A percentile compares a stretch with the other conserved stretches of the same genome.
These are phyloP conservation scores for Mythimna vitellina DNA, from an alignment of 2,888 invertebrate species.

Conservation along the genomic window DNA sequence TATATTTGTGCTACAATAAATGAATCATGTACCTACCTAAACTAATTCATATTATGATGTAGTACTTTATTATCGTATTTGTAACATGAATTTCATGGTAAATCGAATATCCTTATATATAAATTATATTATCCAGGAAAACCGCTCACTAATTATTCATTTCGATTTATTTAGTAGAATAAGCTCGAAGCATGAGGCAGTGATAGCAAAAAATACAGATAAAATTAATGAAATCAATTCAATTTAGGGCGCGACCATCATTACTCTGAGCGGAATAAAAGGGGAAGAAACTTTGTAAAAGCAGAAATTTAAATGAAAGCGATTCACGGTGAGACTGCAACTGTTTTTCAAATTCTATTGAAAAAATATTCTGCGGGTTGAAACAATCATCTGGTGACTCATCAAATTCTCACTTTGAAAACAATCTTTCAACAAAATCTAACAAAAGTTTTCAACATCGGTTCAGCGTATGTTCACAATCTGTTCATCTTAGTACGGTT, in stretches of 20 bases:
- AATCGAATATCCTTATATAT: constrained; percentile 13
- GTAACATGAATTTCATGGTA: not conserved
- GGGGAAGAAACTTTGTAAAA: constrained; percentile 71
- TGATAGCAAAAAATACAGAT: constrained; percentile 63
- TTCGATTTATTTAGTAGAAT: constrained; percentile 12
- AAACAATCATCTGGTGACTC: constrained; percentile 72
- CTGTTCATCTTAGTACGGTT: constrained; percentile 36
- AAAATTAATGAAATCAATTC: constrained; percentile 81
- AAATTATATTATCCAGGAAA: constrained; percentile 9
- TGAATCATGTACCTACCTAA: not conserved
- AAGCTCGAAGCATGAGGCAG: constrained; percentile 15
- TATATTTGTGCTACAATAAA: constrained; percentile 2
- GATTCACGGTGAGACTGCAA: constrained; percentile 76
- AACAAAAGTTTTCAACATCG: constrained; percentile 53
- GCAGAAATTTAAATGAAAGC: constrained; percentile 75
- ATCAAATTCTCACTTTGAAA: constrained; percentile 60
- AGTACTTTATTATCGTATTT: not conserved
- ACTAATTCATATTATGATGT: not conserved
- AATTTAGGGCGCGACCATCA: constrained; percentile 69
- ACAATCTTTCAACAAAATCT: constrained; percentile 58
- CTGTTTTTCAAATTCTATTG: constrained; percentile 68
- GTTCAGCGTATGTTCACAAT: constrained; percentile 42
- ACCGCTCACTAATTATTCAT: not conserved
- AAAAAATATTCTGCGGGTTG: constrained; percentile 71
- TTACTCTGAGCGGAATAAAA: constrained; percentile 72